Base-by-base conservation (phyloP, 2,113 vertebrate species). In the Trematocara stigmaticum region DNA sequence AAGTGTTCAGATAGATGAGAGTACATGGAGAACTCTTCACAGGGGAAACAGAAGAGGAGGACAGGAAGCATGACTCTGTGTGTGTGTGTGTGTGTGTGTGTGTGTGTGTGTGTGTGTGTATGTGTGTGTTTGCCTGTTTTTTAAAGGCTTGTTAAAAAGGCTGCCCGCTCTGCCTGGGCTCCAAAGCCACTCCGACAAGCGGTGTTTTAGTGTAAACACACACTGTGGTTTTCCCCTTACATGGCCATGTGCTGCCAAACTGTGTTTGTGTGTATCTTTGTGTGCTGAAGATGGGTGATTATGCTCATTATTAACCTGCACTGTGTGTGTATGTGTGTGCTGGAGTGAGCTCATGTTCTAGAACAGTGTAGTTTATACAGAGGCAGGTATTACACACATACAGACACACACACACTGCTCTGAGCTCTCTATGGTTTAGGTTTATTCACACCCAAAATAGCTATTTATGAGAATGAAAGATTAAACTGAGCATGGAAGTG, bases 191-290 rank as follows among this genome's bases (percentile, higher is more conserved):
- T 94, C 89, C 92, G 92, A 91, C 93, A 92, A 95, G 94, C 88
- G 82, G 89, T 95, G 95, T 96, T 95, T 95, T 94, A 95, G 91
- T 95, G 92, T 96, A 96, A 96, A 96, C 96, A 96, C 90, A 92
- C 90, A 89, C 91, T 85, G 86, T 82, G 79, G 84, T 95, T 96
- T 96, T 96, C 94, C 93, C 96, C 95, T 95, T 97, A 97, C 92
- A 97, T 95, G 96, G 96, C 88, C 91, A 96, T 93, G 93, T 69
- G 84, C 89, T 88, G 90, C 85, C 87, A 93, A 90, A 94, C 91
- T 89, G 88, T 92, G 84, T 92, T 86, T 92, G 86, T 94, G 91
- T 88, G 90, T 91, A 78, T 84, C 87, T 88, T 18, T 85, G 84
- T 85, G 86, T 71, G 82, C 86, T 89, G 90, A 90, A 93, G 94